Percentiles rank a stretch among this genome's conserved stretches.
phyloP scores from a whole-genome alignment of 2,113 vertebrate species.

The Uria lomvia region DNA sequence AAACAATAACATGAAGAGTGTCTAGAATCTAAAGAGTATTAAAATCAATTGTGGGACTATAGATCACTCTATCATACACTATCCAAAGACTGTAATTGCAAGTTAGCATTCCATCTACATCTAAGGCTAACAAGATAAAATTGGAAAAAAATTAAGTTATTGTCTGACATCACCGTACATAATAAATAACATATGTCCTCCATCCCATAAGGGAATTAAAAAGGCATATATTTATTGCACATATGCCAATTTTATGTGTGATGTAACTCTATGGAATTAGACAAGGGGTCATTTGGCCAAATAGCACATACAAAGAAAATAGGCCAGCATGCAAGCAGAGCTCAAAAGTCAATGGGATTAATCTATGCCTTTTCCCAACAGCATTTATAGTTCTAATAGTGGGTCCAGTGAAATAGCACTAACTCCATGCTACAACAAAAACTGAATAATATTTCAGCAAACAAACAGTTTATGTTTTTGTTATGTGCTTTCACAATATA shows the following conservation, averaged over 20 bases:
- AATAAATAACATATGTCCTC: constrained; percentile 4
- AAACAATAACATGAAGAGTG: neutral
- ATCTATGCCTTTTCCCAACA: neutral
- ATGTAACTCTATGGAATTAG: neutral
- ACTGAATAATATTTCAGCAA: neutral
- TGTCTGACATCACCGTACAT: neutral
- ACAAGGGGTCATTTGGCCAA: neutral
- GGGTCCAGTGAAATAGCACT: neutral
- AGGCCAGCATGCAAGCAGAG: neutral
- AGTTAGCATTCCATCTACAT: neutral
- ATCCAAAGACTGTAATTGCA: neutral
- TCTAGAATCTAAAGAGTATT: constrained; percentile 1
- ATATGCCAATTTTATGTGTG: neutral
- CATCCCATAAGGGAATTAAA: constrained; percentile 12
- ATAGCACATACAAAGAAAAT: neutral
- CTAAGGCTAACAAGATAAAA: constrained; percentile 33
- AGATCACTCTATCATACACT: neutral
- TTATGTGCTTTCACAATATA: neutral
- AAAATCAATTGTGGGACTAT: neutral
- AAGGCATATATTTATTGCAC: neutral
- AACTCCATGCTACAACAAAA: neutral
- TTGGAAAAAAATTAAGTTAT: constrained; percentile 6
- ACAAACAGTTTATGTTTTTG: neutral
- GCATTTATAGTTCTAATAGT: neutral
- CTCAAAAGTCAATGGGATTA: neutral